Evolutionary conservation across 2,888 invertebrate species (phyloP).

Genomic region (Protonemura montana): DNA sequence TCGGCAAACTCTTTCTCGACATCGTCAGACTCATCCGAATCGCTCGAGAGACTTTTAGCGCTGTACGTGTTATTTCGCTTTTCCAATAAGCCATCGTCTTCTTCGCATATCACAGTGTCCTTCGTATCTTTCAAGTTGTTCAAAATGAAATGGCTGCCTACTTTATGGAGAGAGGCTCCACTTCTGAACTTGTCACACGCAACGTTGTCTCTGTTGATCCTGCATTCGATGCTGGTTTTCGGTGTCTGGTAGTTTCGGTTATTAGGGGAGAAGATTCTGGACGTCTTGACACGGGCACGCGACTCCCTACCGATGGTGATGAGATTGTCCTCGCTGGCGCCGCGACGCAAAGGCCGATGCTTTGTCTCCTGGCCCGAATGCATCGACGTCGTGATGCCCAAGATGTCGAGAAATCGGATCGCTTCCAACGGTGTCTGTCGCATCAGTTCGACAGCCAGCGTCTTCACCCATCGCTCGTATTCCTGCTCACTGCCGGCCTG

Average conservation of each 20-base stretch:
- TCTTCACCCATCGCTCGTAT: constrained; percentile 78
- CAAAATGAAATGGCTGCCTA: not conserved
- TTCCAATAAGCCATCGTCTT: not conserved
- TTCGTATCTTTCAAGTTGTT: not conserved
- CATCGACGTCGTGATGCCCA: constrained; percentile 66
- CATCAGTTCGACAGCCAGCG: constrained; percentile 76
- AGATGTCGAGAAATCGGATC: constrained; percentile 67
- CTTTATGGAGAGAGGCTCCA: not conserved
- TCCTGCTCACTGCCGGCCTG: constrained; percentile 74
- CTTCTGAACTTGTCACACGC: not conserved
- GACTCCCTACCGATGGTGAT: not conserved
- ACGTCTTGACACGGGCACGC: not conserved
- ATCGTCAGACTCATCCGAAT: constrained; percentile 50
- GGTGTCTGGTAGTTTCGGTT: constrained; percentile 1
- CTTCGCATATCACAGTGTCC: not conserved
- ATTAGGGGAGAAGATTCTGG: constrained; percentile 7
- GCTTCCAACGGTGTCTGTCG: constrained; percentile 77
- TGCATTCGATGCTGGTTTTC: constrained; percentile 1
- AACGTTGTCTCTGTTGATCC: constrained; percentile 18
- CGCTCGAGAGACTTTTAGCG: constrained; percentile 28
- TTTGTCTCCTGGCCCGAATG: constrained; percentile 67
- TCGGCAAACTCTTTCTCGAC: constrained; percentile 61
- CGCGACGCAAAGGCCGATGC: constrained; percentile 54
- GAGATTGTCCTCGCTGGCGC: constrained; percentile 38
- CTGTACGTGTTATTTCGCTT: constrained; percentile 27